Percentiles rank a stretch among this genome's conserved stretches.
These are phyloP conservation scores for Aromia moschata DNA, from an alignment of 2,888 invertebrate species.

Conservation along the genomic window DNA sequence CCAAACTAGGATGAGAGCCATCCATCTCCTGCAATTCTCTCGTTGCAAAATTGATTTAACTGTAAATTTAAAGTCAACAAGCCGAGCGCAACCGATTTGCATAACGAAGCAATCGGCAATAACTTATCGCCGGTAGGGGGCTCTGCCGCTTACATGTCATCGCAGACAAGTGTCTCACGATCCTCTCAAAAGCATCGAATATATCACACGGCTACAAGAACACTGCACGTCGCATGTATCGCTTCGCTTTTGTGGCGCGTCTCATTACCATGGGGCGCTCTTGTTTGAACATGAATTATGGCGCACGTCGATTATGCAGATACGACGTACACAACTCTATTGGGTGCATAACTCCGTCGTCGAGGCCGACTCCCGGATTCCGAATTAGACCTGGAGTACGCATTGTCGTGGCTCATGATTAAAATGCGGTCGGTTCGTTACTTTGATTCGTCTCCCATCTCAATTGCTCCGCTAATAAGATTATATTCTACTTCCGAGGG, in stretches of 20 bases:
- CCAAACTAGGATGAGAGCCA: background rate
- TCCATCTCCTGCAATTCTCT: background rate
- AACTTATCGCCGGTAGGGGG: slow-evolving; percentile 14
- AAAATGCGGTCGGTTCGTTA: slow-evolving; percentile 1
- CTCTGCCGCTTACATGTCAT: slow-evolving; percentile 15
- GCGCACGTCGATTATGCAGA: slow-evolving; percentile 22
- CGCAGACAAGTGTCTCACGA: slow-evolving; percentile 18
- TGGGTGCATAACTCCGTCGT: slow-evolving; percentile 1
- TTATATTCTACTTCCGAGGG: no score
- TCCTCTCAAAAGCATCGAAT: slow-evolving; percentile 23
- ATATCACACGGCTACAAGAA: slow-evolving; percentile 26
- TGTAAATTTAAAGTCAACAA: slow-evolving; percentile 3
- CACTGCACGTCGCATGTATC: slow-evolving; percentile 22
- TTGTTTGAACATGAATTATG: slow-evolving; percentile 23
- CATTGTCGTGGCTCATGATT: slow-evolving; percentile 1
- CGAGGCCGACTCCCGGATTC: slow-evolving; percentile 4
- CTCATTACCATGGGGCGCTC: slow-evolving; percentile 26
- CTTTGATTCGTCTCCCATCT: slow-evolving; percentile 2
- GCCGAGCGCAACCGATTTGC: slow-evolving; percentile 4
- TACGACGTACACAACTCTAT: slow-evolving; percentile 20
- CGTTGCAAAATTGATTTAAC: background rate
- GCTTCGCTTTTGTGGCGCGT: slow-evolving; percentile 24
- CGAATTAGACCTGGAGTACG: background rate
- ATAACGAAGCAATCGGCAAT: slow-evolving; percentile 15
- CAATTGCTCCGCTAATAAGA: no score